Base-by-base conservation (phyloP, 2,888 invertebrate species). In the Ichneumon xanthorius region DNA sequence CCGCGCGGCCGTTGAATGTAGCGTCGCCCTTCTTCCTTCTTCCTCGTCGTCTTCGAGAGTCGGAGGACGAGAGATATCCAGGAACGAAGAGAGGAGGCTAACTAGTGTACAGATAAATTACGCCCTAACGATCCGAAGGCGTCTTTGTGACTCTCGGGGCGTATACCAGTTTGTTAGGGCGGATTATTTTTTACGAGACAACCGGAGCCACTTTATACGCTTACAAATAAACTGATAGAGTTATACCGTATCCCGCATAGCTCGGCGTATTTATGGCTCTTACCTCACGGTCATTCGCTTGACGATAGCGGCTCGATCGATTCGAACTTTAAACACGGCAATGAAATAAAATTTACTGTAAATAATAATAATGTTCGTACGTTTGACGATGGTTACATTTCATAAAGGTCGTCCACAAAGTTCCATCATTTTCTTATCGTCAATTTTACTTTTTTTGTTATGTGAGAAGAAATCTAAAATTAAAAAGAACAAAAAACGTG, bases 51-150 rank as follows among this genome's bases (percentile, higher is more conserved):
- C 58, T 40, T 81, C 53, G 26, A 70, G 26, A 70, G 26, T 26
- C 63, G 58, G 77, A 77, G 73, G 68, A 77, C 22, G 40, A 77
- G 73, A 82, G 80, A 71, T 75, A 65, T 33, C 26, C 30, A 30
- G n/a, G 61, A 63, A 63, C 61, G 61, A 68, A 53, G 67, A 83
- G 83, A 85, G 61, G 53, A 65, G 80, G 79, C 87, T 88, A 88
- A 88, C 88, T 87, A 87, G 88, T 85, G 78, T 87, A 88, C 81
- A 82, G 71, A 89, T 89, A 89, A 89, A 89, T 88, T 86, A 88
- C 84, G 82, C 80, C 85, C 83, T 86, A 88, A 88, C 88, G 88
- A 88, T 86, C 87, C 81, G 61, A 84, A 85, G 80, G 80, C 81
- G 86, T 86, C 80, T 81, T 84, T 85, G 80, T 87, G 85, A 88